phyloP scores from a whole-genome alignment of 2,888 invertebrate genomes.

The Candidula unifasciata region DNA sequence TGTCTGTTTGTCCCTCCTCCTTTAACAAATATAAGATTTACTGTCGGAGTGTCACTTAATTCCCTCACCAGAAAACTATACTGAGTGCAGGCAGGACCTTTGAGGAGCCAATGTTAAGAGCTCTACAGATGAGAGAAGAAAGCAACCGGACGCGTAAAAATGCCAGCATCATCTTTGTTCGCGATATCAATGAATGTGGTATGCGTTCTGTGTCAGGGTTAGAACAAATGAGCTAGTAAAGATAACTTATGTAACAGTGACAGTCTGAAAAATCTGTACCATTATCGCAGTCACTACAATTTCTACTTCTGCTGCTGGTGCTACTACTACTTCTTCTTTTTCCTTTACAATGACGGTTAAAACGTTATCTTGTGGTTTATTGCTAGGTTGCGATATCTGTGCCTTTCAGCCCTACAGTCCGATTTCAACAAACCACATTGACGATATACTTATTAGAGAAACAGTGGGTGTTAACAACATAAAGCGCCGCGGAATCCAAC shows the following conservation, averaged over 20 bases:
- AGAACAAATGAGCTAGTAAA: background rate
- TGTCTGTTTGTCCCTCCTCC: background rate
- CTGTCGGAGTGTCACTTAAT: background rate
- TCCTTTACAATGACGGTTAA: too few relatives aligned
- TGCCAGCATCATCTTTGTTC: conserved; percentile 42
- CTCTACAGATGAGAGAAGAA: conserved; percentile 49
- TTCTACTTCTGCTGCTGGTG: background rate
- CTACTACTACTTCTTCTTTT: background rate
- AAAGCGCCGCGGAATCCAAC: too few relatives aligned
- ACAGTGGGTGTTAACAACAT: too few relatives aligned
- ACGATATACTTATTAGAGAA: too few relatives aligned
- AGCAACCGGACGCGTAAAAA: conserved; percentile 47
- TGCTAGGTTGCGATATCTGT: too few relatives aligned
- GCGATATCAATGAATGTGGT: conserved; percentile 35
- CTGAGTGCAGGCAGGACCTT: conserved; percentile 38
- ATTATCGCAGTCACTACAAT: background rate
- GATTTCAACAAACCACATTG: too few relatives aligned
- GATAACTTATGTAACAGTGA: background rate
- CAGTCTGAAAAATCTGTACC: background rate
- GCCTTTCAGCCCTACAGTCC: too few relatives aligned
- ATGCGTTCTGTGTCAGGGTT: background rate
- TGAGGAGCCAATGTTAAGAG: conserved; percentile 46
- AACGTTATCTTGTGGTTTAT: too few relatives aligned
- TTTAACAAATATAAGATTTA: background rate
- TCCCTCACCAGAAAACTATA: conserved; percentile 33